These are phyloP conservation scores for Alectoris magna DNA, from an alignment of 2,797 vertebrate species.

Conservation along the genomic window DNA sequence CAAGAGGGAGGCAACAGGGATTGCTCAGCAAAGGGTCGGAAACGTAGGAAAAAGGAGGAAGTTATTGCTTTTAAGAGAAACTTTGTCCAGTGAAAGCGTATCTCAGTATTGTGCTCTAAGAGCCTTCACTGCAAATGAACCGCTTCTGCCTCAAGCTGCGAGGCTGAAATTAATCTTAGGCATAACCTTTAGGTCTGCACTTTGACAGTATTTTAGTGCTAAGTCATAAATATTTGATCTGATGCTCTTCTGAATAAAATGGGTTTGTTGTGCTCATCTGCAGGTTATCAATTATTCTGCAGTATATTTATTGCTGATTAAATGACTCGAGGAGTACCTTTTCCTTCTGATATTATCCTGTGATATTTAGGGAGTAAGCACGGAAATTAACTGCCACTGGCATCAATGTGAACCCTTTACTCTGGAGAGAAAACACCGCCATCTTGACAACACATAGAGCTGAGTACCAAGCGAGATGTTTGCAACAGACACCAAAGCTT, in stretches of 20 bases:
- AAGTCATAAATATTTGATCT: constrained; percentile 49
- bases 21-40: not conserved
- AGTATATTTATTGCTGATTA: constrained; percentile 13
- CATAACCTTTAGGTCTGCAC: constrained; percentile 6
- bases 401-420: constrained; percentile 1
- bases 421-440: not conserved
- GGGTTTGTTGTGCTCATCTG: constrained; percentile 35
- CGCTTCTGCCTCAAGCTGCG: not conserved
- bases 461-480: not conserved
- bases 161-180: constrained; percentile 13
- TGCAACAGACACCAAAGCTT: not conserved
- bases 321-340: constrained; percentile 18
- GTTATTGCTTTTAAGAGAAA: not conserved
- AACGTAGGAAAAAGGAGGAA: not conserved
- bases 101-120: not conserved
- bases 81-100: not conserved
- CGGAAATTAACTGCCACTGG: not conserved
- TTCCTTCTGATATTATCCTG: not conserved
- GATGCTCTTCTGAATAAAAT: not conserved
- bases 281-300: constrained; percentile 23
- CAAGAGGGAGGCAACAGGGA: rapidly evolving
- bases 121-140: not conserved
- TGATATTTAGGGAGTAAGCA: not conserved
- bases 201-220: not conserved
- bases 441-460: not conserved